Conservation (phyloP, 1,140 invertebrate species). For the Rhyzopertha dominica region DNA sequence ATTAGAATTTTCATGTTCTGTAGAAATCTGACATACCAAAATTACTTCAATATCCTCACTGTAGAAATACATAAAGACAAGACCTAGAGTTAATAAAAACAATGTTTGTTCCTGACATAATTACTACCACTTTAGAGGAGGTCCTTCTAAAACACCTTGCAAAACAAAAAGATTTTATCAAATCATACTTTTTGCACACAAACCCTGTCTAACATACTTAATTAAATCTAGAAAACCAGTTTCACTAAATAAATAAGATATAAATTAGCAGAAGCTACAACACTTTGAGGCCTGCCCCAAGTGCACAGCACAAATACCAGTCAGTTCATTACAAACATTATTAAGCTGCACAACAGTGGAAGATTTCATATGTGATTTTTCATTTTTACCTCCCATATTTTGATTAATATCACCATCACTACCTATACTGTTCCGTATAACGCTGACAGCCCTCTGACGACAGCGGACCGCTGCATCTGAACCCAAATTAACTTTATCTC, state of each 20-base stretch:
- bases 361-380: conserved; percentile 22
- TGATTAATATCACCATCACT: conserved; percentile 52
- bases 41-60: too few species aligned
- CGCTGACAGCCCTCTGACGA: conserved; percentile 43
- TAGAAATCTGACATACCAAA: too few species aligned
- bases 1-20: background rate
- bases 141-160: background rate
- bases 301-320: conserved; percentile 53
- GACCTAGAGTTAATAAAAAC: background rate
- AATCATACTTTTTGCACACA: conserved; percentile 2
- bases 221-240: conserved; percentile 15
- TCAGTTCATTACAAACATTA: conserved; percentile 47
- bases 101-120: background rate
- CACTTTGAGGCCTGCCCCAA: conserved; percentile 54
- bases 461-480: conserved; percentile 18
- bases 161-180: background rate
- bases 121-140: background rate
- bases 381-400: conserved; percentile 43
- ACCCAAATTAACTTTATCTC: conserved; percentile 46
- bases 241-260: conserved; percentile 15
- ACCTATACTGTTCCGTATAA: conserved; percentile 44
- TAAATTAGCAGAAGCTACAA: conserved; percentile 52
- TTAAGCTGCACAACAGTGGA: conserved; percentile 40
- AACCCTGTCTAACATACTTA: conserved; percentile 12
- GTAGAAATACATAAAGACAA: too few species aligned